Evolutionary conservation across 2,113 vertebrate species (phyloP).

Genomic region (Taxidea taxus): DNA sequence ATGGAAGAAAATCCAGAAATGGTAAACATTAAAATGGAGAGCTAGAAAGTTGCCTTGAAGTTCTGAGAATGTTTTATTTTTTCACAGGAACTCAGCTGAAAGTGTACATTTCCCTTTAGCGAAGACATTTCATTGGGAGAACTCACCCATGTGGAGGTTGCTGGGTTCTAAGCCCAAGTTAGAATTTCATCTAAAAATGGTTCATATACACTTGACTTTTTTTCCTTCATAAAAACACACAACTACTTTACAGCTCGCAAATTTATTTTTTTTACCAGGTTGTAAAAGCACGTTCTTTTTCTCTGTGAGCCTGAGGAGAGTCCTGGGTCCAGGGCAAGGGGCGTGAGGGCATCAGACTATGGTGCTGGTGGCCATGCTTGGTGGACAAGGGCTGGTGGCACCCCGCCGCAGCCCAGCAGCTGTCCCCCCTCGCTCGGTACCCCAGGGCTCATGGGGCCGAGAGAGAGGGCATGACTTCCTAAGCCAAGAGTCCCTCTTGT

Average conservation of each 20-base stretch:
- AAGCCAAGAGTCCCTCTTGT: neutral
- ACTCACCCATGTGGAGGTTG: neutral
- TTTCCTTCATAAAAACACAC: neutral
- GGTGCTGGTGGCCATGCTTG: neutral
- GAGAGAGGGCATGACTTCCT: neutral
- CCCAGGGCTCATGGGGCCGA: rapidly evolving
- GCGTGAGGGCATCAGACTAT: rapidly evolving
- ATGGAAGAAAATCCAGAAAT: neutral
- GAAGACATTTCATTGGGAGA: neutral
- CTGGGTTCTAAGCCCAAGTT: neutral
- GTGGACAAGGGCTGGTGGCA: neutral
- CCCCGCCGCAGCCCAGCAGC: neutral
- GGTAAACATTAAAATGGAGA: neutral
- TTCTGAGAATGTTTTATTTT: neutral
- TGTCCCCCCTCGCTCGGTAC: rapidly evolving
- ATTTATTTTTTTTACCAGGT: neutral
- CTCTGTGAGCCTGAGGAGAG: neutral
- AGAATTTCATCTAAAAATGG: neutral
- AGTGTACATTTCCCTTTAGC: neutral
- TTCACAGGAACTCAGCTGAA: neutral
- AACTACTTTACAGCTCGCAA: neutral
- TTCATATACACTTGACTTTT: neutral
- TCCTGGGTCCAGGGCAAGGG: rapidly evolving
- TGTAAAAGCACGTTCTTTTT: neutral
- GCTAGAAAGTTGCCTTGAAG: neutral